Evolutionary conservation across 2,113 vertebrate species (phyloP), one percentile per base, ranked within the genome.

Genomic region (Oryzias curvinotus): DNA sequence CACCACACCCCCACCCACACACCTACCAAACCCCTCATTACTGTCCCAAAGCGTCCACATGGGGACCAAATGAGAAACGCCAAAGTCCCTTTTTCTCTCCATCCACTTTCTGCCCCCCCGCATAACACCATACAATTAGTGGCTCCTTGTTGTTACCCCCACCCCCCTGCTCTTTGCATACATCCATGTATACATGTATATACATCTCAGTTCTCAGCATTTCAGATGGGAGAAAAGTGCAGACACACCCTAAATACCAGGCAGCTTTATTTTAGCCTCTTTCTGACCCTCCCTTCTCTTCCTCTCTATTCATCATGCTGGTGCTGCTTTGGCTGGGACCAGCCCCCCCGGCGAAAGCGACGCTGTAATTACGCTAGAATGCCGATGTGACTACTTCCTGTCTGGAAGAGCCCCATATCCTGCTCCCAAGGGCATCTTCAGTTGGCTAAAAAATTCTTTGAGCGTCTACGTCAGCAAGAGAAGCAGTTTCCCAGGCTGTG

Each of bases 71-170:
- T 75, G 83, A 70, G 80, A 69, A 85, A 23, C 54, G 1, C 57
- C 7, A 25, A 25, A 0, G 49, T 63, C 56, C 71, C 78, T 75
- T 58, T 74, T 66, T 43, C 57, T 74, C 21, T 7, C 45, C 67
- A 57, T 52, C 58, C 56, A 43, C 19, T 53, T 61, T 78, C 55
- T 60, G 67, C 75, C 42, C 83, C 58, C 70, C 71, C 65, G 57
- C 48, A 85, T 80, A 83, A 83, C 81, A 91, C 68, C 79, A 76
- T 91, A 70, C 85, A 92, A 91, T 91, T 92, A 89, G 83, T 86
- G 89, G 70, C 73, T 83, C 69, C 62, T 66, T 68, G 41, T 77
- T 72, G 72, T 75, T 78, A 21, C 68, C 66, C 75, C 62, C 55
- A 55, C 36, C 73, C 14, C 80, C 79, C 52, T 73, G 72, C 66